phyloP scores from a whole-genome alignment of 2,113 vertebrate genomes.

The Syrmaticus mikado region DNA sequence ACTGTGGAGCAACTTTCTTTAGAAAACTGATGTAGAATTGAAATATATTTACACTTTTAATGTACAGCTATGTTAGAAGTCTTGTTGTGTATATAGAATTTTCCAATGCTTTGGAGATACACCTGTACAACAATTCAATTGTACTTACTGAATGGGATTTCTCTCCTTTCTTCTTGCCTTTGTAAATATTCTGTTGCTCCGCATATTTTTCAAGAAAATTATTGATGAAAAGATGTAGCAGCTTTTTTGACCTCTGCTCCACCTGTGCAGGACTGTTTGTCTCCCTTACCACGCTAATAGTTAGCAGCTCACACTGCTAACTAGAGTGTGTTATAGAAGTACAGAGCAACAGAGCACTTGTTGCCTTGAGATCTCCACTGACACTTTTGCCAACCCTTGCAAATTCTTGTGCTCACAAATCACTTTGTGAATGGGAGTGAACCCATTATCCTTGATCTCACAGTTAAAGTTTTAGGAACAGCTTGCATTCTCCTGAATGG shows the following conservation, averaged over 20 bases:
- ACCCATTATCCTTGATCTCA: background rate
- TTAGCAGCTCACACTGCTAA: background rate
- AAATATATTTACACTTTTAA: background rate
- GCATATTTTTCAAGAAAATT: background rate
- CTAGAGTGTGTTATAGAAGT: background rate
- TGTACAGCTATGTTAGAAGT: background rate
- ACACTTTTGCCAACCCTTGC: background rate
- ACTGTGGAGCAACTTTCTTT: background rate
- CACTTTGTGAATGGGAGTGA: background rate
- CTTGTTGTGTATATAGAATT: background rate
- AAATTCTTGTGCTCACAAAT: background rate
- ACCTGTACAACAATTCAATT: background rate
- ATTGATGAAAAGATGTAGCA: rapidly evolving
- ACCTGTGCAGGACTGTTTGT: background rate
- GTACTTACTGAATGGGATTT: background rate
- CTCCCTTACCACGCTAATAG: rapidly evolving
- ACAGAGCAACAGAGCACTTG: rapidly evolving
- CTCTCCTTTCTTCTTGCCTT: background rate
- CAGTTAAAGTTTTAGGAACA: background rate
- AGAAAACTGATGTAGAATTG: background rate
- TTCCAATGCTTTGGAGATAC: background rate
- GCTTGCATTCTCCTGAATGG: background rate
- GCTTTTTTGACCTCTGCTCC: background rate
- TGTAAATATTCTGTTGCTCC: background rate
- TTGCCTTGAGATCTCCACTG: background rate